Percentiles rank a stretch among this genome's conserved stretches.
phyloP scores from a whole-genome alignment of 2,888 invertebrate species.

The Acronicta alni region DNA sequence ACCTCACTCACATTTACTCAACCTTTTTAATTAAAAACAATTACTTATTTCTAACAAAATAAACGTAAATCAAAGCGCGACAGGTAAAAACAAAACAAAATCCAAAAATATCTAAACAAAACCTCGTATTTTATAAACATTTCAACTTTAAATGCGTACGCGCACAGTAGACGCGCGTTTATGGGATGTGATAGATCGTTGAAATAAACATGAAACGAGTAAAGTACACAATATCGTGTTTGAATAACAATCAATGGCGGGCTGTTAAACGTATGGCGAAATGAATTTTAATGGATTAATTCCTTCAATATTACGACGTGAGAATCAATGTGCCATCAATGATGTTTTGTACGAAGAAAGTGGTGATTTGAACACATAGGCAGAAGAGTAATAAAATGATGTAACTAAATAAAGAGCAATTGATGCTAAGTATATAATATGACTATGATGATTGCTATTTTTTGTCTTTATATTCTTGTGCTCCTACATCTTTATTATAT shows the following conservation, averaged over 20 bases:
- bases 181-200: constrained; percentile 58
- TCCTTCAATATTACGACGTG: constrained; percentile 1
- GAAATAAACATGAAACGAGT: constrained; percentile 54
- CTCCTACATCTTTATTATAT: no score
- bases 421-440: no score
- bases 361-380: not conserved
- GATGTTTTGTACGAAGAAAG: not conserved
- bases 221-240: constrained; percentile 42
- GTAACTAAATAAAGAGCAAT: no score
- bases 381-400: no score
- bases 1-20: not conserved
- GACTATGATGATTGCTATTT: no score
- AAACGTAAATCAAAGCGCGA: constrained; percentile 1
- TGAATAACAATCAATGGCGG: constrained; percentile 41
- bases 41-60: constrained; percentile 6
- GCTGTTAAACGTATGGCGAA: constrained; percentile 12
- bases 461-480: no score
- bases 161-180: constrained; percentile 46
- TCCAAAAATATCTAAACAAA: constrained; percentile 35
- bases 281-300: constrained; percentile 34
- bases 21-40: constrained; percentile 2
- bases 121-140: constrained; percentile 62
- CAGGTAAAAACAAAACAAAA: constrained; percentile 34
- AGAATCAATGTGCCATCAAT: not conserved
- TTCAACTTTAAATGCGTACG: constrained; percentile 52